Percentiles rank a stretch among this genome's conserved stretches.
These are phyloP conservation scores for Gymnocheta viridis DNA, from an alignment of 2,888 invertebrate genomes.

Conservation along the genomic window DNA sequence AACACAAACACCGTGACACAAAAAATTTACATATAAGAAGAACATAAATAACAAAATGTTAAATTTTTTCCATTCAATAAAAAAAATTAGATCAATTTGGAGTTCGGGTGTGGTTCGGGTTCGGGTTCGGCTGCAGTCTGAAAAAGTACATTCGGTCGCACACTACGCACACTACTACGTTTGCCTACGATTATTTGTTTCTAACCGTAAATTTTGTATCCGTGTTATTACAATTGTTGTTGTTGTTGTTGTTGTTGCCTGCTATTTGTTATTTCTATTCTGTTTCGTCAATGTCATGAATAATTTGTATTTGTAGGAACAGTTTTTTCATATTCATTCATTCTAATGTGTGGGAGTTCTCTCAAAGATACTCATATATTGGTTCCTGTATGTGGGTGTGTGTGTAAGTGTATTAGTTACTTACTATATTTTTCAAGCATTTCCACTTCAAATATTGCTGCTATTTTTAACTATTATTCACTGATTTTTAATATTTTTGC, in stretches of 20 bases:
- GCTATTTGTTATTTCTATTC: not conserved
- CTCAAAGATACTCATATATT: not conserved
- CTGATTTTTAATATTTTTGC: not conserved
- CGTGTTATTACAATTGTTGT: not conserved
- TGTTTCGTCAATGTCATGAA: conserved; percentile 26
- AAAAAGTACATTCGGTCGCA: too few species aligned
- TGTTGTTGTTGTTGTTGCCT: not conserved
- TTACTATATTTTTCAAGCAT: not conserved
- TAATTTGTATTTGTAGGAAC: conserved; percentile 6
- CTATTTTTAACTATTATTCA: not conserved
- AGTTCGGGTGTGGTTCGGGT: too few species aligned
- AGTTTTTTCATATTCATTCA: conserved; percentile 15
- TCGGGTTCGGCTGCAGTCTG: too few species aligned
- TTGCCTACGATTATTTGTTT: not conserved
- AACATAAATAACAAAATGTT: too few species aligned
- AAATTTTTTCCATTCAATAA: too few species aligned
- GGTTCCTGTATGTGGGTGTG: not conserved
- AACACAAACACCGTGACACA: too few species aligned
- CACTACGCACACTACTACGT: too few species aligned
- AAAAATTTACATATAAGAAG: too few species aligned
- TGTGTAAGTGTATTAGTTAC: not conserved
- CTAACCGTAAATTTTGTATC: not conserved
- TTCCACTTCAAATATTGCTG: not conserved
- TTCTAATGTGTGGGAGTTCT: not conserved
- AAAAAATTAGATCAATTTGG: too few species aligned